Base-by-base conservation (phyloP, 2,113 vertebrate species). In the Xyrauchen texanus region DNA sequence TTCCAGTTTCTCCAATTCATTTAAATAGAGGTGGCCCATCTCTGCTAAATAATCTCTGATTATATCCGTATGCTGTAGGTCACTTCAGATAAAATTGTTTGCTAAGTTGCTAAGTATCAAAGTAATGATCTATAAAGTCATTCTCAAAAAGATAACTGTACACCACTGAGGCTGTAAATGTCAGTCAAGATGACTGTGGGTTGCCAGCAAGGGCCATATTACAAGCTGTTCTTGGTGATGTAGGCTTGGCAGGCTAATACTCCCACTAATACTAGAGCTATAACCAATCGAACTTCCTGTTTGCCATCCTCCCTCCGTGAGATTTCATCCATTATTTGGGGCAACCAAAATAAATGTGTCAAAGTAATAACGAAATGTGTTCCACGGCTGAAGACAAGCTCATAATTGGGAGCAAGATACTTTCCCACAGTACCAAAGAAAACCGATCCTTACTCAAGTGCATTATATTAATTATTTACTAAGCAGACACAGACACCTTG, bases 401-500 rank as follows among this genome's bases (percentile, higher is more conserved):
- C 55, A 42, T 63, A 46, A 64, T 72, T 69, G 57, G 66, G 49
- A 79, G 85, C 65, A 76, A 21, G 81, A 65, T 60, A 34, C 21
- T 88, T 90, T 90, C 86, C 90, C 88, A 86, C 87, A 81, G 60
- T 60, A 84, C 86, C 86, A 85, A 87, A 82, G 85, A 85, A 69
- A 85, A 80, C 71, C 45, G 83, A 81, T 83, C 86, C 85, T 89
- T 88, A 82, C 78, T 80, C 51, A 42, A 86, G 82, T 81, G 87
- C 85, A 87, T 89, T 84, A 83, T 61, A 86, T 88, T 89, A 88
- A 87, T 88, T 88, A 90, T 88, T 87, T 89, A 77, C 66, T 88
- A 84, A 90, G 82, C 86, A 89, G 89, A 86, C 85, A 78, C 21
- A 34, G 21, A 1, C 4, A 42, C 73, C 65, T 9, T 52, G 57